These are phyloP conservation scores for Dendropsophus ebraccatus DNA, from an alignment of 2,113 vertebrate species.

Conservation along the genomic window DNA sequence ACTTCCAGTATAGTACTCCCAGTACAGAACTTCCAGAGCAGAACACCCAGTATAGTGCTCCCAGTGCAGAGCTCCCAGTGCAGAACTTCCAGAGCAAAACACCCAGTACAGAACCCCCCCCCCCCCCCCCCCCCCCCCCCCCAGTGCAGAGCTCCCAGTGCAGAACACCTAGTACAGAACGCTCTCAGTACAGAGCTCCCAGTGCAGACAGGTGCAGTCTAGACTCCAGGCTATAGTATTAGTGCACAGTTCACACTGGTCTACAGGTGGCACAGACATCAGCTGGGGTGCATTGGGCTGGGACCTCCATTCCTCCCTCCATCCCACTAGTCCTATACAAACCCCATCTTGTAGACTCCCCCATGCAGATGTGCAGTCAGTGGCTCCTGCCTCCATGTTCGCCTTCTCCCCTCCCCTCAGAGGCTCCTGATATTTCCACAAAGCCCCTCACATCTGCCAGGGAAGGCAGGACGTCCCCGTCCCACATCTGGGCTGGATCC, in stretches of 20 bases:
- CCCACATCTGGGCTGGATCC: constrained; percentile 59
- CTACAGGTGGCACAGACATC: constrained; percentile 28
- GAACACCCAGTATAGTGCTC: too few species aligned
- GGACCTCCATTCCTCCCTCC: too few species aligned
- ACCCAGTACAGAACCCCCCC: too few species aligned
- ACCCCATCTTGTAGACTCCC: neutral
- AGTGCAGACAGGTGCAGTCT: neutral
- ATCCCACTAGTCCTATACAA: neutral
- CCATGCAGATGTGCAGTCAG: constrained; percentile 6
- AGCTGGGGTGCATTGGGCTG: too few species aligned
- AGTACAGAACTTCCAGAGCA: too few species aligned
- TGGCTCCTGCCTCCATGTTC: neutral
- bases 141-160: too few species aligned
- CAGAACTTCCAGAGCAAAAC: too few species aligned
- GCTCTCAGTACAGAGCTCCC: too few species aligned
- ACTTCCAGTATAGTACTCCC: too few species aligned
- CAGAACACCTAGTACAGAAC: too few species aligned
- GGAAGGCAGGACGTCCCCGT: constrained; percentile 47
- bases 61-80: too few species aligned
- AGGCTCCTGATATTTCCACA: constrained; percentile 46
- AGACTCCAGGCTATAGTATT: neutral
- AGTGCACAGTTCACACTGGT: neutral
- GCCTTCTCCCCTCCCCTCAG: constrained; percentile 34
- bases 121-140: too few species aligned
- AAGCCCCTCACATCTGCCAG: constrained; percentile 55